Evolutionary conservation across 2,888 invertebrate genomes (phyloP).

Genomic region (Drosophila rubida): DNA sequence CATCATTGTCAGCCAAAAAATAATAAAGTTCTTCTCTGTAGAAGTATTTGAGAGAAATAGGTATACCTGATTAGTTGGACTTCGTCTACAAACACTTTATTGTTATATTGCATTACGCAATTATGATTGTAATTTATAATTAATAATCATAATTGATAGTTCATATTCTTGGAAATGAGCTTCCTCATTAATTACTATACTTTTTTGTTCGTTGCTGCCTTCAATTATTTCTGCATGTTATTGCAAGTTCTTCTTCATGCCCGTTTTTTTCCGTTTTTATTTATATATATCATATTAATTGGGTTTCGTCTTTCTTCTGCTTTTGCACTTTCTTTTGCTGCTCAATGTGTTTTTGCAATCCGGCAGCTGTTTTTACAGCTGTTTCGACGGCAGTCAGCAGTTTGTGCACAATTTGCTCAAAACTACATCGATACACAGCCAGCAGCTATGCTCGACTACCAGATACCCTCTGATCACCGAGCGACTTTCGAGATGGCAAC

Average conservation of each 20-base stretch:
- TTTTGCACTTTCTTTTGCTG: too few species aligned
- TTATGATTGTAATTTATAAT: not conserved
- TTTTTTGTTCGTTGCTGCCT: not conserved
- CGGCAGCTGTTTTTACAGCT: constrained; percentile 67
- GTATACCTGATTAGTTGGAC: too few species aligned
- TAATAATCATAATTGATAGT: not conserved
- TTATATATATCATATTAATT: not conserved
- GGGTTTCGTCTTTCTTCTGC: not conserved
- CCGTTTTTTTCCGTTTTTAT: constrained; percentile 5
- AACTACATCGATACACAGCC: not conserved
- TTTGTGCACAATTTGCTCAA: constrained; percentile 28
- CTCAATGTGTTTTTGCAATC: not conserved
- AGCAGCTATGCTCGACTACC: not conserved
- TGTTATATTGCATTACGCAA: not conserved
- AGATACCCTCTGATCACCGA: too few species aligned
- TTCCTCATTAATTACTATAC: not conserved
- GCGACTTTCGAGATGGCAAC: too few species aligned
- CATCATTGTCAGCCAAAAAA: too few species aligned
- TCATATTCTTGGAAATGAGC: not conserved
- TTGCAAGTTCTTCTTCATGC: not conserved
- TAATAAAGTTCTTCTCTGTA: too few species aligned
- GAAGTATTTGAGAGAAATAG: too few species aligned
- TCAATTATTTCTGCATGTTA: constrained; percentile 10
- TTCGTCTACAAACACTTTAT: too few species aligned
- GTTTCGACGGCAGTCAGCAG: constrained; percentile 49